Conservation (phyloP, 2,797 vertebrate species). For the Thripadectes ignobilis region DNA sequence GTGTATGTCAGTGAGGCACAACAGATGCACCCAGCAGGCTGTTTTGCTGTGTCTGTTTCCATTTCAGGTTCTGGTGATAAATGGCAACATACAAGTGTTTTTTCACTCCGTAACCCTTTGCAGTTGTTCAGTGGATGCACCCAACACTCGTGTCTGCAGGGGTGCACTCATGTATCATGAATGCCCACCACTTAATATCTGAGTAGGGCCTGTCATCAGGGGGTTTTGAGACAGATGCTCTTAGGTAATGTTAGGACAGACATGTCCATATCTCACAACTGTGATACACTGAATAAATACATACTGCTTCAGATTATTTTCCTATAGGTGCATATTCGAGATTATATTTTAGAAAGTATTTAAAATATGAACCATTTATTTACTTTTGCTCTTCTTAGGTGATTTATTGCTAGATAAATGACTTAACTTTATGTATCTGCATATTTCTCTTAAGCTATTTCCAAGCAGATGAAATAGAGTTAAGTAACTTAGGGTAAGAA, state of each 20-base stretch:
- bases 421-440: not conserved
- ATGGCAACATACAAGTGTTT: not conserved
- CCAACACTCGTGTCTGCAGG: not conserved
- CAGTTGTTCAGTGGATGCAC: not conserved
- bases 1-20: rapidly evolving
- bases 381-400: not conserved
- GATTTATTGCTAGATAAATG: not conserved
- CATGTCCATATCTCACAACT: not conserved
- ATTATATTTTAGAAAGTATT: not conserved
- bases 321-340: not conserved
- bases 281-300: not conserved
- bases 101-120: not conserved
- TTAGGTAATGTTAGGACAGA: not conserved
- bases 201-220: not conserved
- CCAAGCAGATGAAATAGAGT: not conserved
- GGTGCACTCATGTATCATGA: not conserved
- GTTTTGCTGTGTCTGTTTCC: not conserved
- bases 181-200: rapidly evolving
- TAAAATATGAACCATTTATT: not conserved
- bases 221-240: not conserved
- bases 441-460: not conserved
- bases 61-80: not conserved
- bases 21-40: not conserved
- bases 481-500: not conserved
- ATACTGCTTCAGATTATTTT: not conserved